Conservation (phyloP, 1,140 invertebrate species). For the Cephus cinctus region DNA sequence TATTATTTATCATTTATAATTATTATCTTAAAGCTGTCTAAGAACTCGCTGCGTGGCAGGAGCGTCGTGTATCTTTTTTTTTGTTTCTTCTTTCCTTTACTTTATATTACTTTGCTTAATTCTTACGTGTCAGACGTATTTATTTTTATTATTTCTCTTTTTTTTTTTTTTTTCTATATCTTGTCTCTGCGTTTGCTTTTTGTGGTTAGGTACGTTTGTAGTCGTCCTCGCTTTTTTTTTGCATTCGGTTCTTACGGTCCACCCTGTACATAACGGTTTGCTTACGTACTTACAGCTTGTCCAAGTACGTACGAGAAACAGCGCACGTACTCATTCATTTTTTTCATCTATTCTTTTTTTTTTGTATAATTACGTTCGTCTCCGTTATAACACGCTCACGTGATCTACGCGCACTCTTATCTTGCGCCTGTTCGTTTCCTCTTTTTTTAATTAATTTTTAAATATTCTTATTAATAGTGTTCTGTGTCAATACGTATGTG, state of each 20-base stretch:
- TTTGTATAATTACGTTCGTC: no score
- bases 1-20: constrained; percentile 49
- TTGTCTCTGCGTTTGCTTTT: background rate
- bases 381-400: no score
- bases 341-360: constrained; percentile 8
- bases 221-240: constrained; percentile 27
- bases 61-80: constrained; percentile 36
- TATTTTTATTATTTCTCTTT: constrained; percentile 19
- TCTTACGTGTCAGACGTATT: constrained; percentile 34
- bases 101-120: constrained; percentile 38
- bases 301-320: constrained; percentile 1
- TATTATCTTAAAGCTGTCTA: constrained; percentile 56
- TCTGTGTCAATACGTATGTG: no score
- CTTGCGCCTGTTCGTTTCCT: constrained; percentile 14
- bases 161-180: constrained; percentile 13
- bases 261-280: no score
- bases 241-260: constrained; percentile 1
- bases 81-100: constrained; percentile 21
- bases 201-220: constrained; percentile 40
- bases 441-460: constrained; percentile 11
- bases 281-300: constrained; percentile 1
- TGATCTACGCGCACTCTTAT: constrained; percentile 11
- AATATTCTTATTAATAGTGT: no score
- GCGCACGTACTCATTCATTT: constrained; percentile 7
- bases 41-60: constrained; percentile 52